These are phyloP conservation scores for Parapristionchus giblindavisi DNA, from an alignment of 2,888 invertebrate genomes.

Conservation along the genomic window DNA sequence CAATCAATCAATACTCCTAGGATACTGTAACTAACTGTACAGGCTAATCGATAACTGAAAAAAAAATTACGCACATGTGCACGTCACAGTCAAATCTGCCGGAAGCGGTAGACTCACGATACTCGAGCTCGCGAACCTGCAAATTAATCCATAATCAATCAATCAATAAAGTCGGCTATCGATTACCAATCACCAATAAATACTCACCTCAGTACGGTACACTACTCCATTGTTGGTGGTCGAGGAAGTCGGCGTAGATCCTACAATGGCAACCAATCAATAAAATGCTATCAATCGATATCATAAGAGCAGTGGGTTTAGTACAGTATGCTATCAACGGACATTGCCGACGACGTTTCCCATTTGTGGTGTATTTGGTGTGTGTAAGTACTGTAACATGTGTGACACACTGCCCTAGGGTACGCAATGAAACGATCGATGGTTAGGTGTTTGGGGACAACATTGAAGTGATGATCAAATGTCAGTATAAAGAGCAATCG, in stretches of 20 bases:
- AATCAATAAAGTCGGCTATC: neutral
- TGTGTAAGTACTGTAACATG: too few species aligned
- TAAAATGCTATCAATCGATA: too few species aligned
- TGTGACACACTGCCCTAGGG: too few species aligned
- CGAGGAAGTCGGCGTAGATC: neutral
- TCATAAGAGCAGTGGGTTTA: too few species aligned
- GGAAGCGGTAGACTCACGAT: slow-evolving; percentile 10
- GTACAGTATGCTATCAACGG: too few species aligned
- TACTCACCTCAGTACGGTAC: neutral
- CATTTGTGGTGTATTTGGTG: too few species aligned
- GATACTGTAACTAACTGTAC: neutral
- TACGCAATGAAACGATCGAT: too few species aligned
- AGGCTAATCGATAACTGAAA: too few species aligned
- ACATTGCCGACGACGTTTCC: too few species aligned
- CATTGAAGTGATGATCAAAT: too few species aligned
- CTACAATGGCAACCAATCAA: slow-evolving; percentile 4
- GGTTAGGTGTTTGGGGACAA: too few species aligned
- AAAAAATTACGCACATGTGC: slow-evolving; percentile 26
- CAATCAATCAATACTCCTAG: neutral
- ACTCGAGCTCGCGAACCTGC: slow-evolving; percentile 15
- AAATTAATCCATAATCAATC: neutral
- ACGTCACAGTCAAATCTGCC: slow-evolving; percentile 11
- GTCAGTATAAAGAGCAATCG: too few species aligned
- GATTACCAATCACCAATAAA: neutral
- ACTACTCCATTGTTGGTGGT: neutral